Evolutionary conservation across 2,113 vertebrate genomes (phyloP).

Genomic region (Piaya cayana): DNA sequence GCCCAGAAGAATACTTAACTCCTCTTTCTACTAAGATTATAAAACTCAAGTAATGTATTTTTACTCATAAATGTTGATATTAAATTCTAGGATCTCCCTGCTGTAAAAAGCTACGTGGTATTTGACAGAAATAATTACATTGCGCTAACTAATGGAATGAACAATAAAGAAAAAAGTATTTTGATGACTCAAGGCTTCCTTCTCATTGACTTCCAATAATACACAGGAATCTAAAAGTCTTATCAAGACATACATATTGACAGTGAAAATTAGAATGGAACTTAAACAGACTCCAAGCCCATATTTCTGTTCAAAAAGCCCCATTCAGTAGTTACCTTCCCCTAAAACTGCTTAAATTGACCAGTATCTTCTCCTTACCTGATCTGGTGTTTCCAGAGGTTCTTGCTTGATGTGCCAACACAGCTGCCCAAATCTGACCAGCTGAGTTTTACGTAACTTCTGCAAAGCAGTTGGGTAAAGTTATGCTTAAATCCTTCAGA

Average conservation of each 20-base stretch:
- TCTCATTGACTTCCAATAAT: conserved; percentile 24
- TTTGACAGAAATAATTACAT: background rate
- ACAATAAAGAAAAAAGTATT: background rate
- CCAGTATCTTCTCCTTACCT: background rate
- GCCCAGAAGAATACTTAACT: background rate
- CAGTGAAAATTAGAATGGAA: background rate
- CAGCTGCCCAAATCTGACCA: background rate
- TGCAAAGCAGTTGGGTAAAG: background rate
- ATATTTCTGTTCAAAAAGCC: background rate
- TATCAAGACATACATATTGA: background rate
- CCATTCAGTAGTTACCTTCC: background rate
- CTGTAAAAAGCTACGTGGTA: background rate
- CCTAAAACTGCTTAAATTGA: background rate
- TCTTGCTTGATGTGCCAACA: background rate
- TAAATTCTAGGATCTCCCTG: background rate
- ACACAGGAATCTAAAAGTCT: background rate
- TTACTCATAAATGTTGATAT: background rate
- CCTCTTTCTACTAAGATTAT: background rate
- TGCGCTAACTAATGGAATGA: background rate
- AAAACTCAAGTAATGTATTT: background rate
- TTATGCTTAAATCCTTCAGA: background rate
- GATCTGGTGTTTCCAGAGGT: background rate
- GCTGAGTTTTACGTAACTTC: background rate
- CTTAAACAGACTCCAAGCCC: background rate
- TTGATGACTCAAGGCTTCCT: background rate